Evolutionary conservation across 1,140 invertebrate species (phyloP), one percentile per base, ranked within the genome.

Genomic region (Cotesia vestalis): DNA sequence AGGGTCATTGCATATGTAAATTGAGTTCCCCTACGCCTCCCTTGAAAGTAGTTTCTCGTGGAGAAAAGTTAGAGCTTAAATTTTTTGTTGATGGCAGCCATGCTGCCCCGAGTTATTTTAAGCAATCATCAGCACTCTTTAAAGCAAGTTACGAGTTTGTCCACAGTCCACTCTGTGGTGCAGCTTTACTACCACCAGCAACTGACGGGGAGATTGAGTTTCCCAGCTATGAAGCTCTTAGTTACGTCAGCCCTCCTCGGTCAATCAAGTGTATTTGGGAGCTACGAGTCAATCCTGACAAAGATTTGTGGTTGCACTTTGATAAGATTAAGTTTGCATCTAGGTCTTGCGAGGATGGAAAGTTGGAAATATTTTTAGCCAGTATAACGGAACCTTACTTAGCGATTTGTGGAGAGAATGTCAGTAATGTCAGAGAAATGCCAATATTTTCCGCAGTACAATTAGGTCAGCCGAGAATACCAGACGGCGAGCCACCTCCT

Each of bases 201-300:
- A 90, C 92, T 2, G 94, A 96, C 77, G 94, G 94, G 0, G 94
- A 95, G 81, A 91, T 95, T 11, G 91, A 94, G 66, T 95, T 95
- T 81, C 95, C 94, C 0, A 92, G 93, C 79, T 93, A 94, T 80
- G 94, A 95, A 79, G 93, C 93, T 0, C 86, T 95, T 53, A 93
- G 93, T 2, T 93, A 92, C 77, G 91, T 92, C 0, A 91, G 92
- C 75, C 91, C 91, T 8, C 92, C 92, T 0, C 90, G 93, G 68
- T 89, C 90, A 1, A 93, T 95, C 63, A 93, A 94, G 76, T 96
- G 94, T 80, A 94, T 96, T 66, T 96, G 94, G 94, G 94, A 96
- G 79, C 86, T 96, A 35, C 90, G 91, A 70, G 93, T 95, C 3
- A 93, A 92, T 72, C 89, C 90, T 63, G 93, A 95, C 51, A 86